These are phyloP conservation scores for Drosophila birchii DNA, from an alignment of 2,888 invertebrate genomes.

Conservation along the genomic window DNA sequence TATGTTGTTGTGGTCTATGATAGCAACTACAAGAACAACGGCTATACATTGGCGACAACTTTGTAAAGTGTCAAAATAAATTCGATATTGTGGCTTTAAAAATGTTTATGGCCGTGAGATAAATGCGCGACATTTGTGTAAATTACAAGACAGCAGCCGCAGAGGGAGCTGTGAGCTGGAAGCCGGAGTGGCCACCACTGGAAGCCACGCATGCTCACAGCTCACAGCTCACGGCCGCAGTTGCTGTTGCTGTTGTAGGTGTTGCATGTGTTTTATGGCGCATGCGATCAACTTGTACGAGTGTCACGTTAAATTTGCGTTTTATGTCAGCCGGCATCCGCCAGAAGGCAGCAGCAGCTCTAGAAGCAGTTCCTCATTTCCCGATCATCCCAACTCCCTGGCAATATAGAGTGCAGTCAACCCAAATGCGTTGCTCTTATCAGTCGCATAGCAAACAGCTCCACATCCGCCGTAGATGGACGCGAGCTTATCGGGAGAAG, in stretches of 20 bases:
- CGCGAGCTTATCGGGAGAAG: constrained; percentile 38
- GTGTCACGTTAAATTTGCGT: constrained; percentile 81
- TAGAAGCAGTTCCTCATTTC: constrained; percentile 26
- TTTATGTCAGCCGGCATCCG: constrained; percentile 62
- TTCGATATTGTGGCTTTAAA: constrained; percentile 81
- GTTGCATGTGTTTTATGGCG: constrained; percentile 81
- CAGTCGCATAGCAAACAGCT: constrained; percentile 38
- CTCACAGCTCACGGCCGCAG: constrained; percentile 55
- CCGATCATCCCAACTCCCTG: constrained; percentile 55
- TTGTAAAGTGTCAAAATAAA: constrained; percentile 81
- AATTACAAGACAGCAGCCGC: constrained; percentile 75
- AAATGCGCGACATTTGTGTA: constrained; percentile 80
- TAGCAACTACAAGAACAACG: constrained; percentile 57
- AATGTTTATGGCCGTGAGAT: constrained; percentile 79
- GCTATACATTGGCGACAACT: constrained; percentile 72
- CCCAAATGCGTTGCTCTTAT: constrained; percentile 58
- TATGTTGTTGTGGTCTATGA: constrained; percentile 53
- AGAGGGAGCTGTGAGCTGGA: constrained; percentile 28
- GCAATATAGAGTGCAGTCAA: constrained; percentile 71
- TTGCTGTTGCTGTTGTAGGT: constrained; percentile 66
- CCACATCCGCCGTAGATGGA: constrained; percentile 64
- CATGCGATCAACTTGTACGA: constrained; percentile 79
- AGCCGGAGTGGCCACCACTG: constrained; percentile 53
- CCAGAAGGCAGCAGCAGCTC: constrained; percentile 35
- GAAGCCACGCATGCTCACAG: constrained; percentile 74